Evolutionary conservation across 2,797 vertebrate species (phyloP).

Genomic region (Kryptopterus vitreolus): DNA sequence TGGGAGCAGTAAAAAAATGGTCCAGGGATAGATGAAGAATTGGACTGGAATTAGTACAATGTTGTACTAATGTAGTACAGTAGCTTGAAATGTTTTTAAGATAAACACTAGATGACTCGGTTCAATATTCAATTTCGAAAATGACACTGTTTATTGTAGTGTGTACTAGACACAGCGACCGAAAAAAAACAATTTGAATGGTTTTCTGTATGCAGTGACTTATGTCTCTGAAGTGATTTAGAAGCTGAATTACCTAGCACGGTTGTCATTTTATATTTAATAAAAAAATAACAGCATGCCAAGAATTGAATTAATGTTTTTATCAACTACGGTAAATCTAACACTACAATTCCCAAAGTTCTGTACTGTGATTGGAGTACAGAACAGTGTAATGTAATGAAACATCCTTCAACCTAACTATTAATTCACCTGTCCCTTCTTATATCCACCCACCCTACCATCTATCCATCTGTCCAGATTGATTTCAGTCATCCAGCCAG

Average conservation of each 20-base stretch:
- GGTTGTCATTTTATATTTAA: neutral
- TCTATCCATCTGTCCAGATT: neutral
- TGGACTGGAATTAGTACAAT: neutral
- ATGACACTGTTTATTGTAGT: neutral
- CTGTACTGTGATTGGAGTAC: neutral
- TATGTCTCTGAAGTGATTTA: neutral
- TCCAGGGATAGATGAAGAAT: neutral
- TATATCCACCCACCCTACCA: too few relatives aligned
- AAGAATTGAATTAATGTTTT: neutral
- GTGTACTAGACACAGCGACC: neutral
- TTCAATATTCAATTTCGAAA: neutral
- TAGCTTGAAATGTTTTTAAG: neutral
- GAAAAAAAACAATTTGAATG: neutral
- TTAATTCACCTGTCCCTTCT: too few relatives aligned
- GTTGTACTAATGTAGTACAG: too few relatives aligned
- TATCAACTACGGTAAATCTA: neutral
- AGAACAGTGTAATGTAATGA: neutral
- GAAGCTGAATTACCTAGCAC: neutral
- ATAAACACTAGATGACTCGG: neutral
- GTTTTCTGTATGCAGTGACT: neutral
- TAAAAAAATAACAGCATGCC: neutral
- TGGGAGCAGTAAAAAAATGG: neutral
- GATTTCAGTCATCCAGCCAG: neutral
- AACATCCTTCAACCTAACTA: too few relatives aligned
- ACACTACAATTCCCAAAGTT: neutral